Percentiles rank a stretch among this genome's conserved stretches.
Conservation (phyloP, 2,797 vertebrate genomes). For the Tenualosa thibaudeaui region DNA sequence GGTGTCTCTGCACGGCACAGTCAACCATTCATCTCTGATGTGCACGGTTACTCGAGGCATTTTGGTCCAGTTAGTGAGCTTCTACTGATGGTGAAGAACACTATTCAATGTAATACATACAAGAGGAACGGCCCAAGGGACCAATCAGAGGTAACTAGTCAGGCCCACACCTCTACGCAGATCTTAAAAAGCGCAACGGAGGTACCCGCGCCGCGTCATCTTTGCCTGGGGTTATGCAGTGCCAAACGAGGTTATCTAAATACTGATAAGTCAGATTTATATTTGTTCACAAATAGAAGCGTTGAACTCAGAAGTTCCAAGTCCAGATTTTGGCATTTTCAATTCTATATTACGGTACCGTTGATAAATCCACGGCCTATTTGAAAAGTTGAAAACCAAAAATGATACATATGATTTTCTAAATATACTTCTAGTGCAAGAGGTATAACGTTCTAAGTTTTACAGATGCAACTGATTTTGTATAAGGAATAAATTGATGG, state of each 20-base stretch:
- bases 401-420: not conserved
- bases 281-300: not conserved
- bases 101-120: conserved; percentile 26
- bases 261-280: not conserved
- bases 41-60: conserved; percentile 95
- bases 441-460: not conserved
- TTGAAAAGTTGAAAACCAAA: not conserved
- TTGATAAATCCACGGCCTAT: not conserved
- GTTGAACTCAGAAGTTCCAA: conserved; percentile 6
- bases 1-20: conserved; percentile 82
- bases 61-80: not conserved
- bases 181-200: not conserved
- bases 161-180: not conserved
- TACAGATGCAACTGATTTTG: not conserved
- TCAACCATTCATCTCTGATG: conserved; percentile 93
- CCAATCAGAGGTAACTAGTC: conserved; percentile 65
- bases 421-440: not conserved
- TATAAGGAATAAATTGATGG: not conserved
- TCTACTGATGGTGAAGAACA: conserved; percentile 18
- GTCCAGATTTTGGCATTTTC: not conserved
- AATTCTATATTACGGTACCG: not conserved
- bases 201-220: not conserved
- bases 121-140: conserved; percentile 30
- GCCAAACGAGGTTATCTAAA: conserved; percentile 10
- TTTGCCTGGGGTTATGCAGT: not conserved